These are phyloP conservation scores for Epinotia nisella DNA, from an alignment of 2,888 invertebrate species.

Conservation along the genomic window DNA sequence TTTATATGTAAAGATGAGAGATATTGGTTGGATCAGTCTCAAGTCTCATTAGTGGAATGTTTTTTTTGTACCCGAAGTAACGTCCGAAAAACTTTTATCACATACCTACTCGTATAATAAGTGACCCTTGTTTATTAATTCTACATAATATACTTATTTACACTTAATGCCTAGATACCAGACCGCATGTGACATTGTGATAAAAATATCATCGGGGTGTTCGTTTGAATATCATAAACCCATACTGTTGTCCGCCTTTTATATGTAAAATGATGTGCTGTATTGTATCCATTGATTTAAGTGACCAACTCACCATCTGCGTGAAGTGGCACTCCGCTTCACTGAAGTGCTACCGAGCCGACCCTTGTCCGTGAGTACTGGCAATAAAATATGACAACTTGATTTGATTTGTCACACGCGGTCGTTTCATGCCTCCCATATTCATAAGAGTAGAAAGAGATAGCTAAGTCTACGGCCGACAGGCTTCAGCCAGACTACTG, in stretches of 20 bases:
- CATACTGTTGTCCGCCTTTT: no score
- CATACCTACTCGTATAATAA: no score
- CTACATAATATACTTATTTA: no score
- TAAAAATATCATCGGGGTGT: background rate
- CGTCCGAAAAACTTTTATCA: no score
- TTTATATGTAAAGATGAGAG: no score
- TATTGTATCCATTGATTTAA: conserved; percentile 17
- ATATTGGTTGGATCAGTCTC: no score
- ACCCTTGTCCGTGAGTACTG: conserved; percentile 28
- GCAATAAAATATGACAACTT: conserved; percentile 35
- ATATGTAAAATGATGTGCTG: background rate
- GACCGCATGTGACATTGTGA: background rate
- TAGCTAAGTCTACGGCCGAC: conserved; percentile 1
- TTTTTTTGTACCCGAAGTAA: no score
- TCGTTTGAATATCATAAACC: background rate
- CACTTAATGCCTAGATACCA: background rate
- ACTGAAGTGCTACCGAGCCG: conserved; percentile 36
- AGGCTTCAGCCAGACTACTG: conserved; percentile 22
- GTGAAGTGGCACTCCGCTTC: conserved; percentile 30
- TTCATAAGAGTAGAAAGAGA: conserved; percentile 16
- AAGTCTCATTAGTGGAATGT: no score
- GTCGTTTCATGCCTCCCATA: conserved; percentile 21
- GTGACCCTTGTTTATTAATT: no score
- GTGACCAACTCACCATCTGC: conserved; percentile 29
- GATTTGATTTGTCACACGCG: conserved; percentile 39